A percentile compares a stretch with the other conserved stretches of the same genome.
Evolutionary conservation across 2,797 vertebrate genomes (phyloP).

Genomic region (Mionectes olivaceus): DNA sequence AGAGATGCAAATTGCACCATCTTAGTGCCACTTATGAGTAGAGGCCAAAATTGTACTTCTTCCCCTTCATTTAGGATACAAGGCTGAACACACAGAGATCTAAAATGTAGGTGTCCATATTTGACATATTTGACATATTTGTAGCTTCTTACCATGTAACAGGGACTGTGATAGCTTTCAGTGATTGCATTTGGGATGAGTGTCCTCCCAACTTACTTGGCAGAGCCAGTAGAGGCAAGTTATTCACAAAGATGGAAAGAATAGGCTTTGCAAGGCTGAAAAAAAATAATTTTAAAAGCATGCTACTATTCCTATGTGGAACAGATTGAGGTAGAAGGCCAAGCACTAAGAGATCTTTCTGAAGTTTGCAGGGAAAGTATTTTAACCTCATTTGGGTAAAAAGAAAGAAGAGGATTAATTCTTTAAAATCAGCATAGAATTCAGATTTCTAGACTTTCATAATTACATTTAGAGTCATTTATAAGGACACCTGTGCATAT

Average conservation of each 20-base stretch:
- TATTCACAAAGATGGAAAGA: not conserved
- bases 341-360: not conserved
- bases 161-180: not conserved
- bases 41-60: slow-evolving; percentile 2
- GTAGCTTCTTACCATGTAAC: not conserved
- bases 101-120: not conserved
- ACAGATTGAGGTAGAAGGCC: not conserved
- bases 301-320: not conserved
- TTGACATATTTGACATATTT: not conserved
- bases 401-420: not conserved
- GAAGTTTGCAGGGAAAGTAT: not conserved
- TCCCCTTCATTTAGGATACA: not conserved
- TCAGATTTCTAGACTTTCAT: not conserved
- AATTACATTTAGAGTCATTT: not conserved
- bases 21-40: not conserved
- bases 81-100: not conserved
- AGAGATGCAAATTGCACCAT: slow-evolving; percentile 36
- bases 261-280: not conserved
- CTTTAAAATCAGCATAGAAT: not conserved
- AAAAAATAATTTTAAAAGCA: not conserved
- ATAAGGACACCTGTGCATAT: not conserved
- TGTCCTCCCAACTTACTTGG: not conserved
- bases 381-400: not conserved
- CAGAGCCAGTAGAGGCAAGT: not conserved
- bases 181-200: not conserved